These are phyloP conservation scores for Clistopyga incitator DNA, from an alignment of 2,888 invertebrate species.

Conservation along the genomic window DNA sequence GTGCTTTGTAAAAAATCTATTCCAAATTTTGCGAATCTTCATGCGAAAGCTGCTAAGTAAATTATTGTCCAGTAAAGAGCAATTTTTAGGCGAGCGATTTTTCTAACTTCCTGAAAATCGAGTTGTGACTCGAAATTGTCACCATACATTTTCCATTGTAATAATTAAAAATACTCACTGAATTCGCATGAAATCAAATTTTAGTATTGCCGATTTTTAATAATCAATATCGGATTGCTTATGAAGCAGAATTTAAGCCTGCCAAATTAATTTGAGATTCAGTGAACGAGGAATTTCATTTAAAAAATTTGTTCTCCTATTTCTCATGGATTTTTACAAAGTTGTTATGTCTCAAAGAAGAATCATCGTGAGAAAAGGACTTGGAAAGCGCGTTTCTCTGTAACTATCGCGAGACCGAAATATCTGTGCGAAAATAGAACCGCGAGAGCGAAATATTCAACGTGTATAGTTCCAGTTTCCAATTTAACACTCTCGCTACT, in stretches of 20 bases:
- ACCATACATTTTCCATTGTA: neutral
- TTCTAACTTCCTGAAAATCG: neutral
- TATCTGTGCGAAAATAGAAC: conserved; percentile 59
- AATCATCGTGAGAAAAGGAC: conserved; percentile 30
- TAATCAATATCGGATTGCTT: neutral
- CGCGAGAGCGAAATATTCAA: conserved; percentile 37
- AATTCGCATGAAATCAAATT: neutral
- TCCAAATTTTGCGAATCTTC: neutral
- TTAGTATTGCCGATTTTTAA: neutral
- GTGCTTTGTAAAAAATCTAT: neutral
- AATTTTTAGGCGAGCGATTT: neutral
- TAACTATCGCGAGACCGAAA: conserved; percentile 37
- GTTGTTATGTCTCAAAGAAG: conserved; percentile 10
- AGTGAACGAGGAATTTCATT: neutral
- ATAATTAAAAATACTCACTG: neutral
- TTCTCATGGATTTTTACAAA: conserved; percentile 1
- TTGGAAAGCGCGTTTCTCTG: conserved; percentile 18
- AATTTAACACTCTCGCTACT: conserved; percentile 39
- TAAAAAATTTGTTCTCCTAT: neutral
- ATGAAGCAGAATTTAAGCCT: neutral
- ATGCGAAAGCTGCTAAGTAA: neutral
- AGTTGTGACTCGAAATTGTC: neutral
- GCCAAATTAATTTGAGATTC: neutral
- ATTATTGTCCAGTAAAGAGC: neutral
- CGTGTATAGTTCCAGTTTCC: conserved; percentile 54